phyloP scores from a whole-genome alignment of 1,140 invertebrate species.

The Muscidifurax raptorellus region DNA sequence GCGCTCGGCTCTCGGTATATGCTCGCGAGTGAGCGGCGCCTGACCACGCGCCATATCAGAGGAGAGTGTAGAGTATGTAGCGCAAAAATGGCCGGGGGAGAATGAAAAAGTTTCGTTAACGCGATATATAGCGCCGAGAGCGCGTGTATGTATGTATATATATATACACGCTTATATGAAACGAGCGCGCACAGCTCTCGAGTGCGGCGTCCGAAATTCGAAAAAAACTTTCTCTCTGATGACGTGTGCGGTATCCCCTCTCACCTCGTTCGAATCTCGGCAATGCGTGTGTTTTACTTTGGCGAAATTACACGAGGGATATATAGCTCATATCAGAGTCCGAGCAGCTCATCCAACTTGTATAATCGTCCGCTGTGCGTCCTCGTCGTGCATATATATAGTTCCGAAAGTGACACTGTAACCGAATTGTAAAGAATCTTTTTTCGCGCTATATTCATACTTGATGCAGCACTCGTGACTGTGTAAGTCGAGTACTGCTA shows the following conservation, averaged over 20 bases:
- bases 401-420: background rate
- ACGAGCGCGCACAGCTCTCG: background rate
- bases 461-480: background rate
- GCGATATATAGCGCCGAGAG: background rate
- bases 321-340: background rate
- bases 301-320: background rate
- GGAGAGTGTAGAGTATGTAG: background rate
- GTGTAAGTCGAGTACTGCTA: constrained; percentile 15
- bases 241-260: too few species aligned
- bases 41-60: background rate
- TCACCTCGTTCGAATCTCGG: background rate
- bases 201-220: background rate
- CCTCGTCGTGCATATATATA: too few species aligned
- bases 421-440: background rate
- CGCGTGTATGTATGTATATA: background rate
- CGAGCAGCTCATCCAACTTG: background rate
- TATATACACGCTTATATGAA: background rate
- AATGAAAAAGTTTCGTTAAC: constrained; percentile 43
- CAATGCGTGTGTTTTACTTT: constrained; percentile 27
- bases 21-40: background rate
- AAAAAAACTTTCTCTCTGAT: constrained; percentile 29
- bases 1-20: background rate
- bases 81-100: background rate
- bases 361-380: too few species aligned
- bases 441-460: constrained; percentile 3